A percentile compares a stretch with the other conserved stretches of the same genome.
Conservation (phyloP, 1,140 invertebrate genomes). For the Apolygus lucorum region DNA sequence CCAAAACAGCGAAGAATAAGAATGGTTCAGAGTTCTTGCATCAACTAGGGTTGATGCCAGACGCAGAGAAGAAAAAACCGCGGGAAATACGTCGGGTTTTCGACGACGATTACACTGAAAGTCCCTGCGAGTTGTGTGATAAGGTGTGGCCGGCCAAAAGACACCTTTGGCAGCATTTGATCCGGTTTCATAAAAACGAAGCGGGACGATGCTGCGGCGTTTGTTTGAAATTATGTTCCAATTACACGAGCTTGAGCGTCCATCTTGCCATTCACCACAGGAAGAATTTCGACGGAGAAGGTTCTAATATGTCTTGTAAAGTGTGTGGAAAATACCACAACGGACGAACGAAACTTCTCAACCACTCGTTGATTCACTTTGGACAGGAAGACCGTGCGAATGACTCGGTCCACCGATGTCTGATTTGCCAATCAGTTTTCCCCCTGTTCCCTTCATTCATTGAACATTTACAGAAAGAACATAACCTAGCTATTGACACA, state of each 20-base stretch:
- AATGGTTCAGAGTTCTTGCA: constrained; percentile 17
- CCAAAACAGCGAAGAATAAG: background rate
- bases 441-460: constrained; percentile 39
- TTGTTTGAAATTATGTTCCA: constrained; percentile 47
- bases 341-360: constrained; percentile 47
- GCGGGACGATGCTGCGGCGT: constrained; percentile 52
- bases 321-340: constrained; percentile 53
- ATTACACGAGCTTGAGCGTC: constrained; percentile 44
- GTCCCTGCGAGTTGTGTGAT: constrained; percentile 47
- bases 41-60: constrained; percentile 16
- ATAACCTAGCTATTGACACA: constrained; percentile 34
- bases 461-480: constrained; percentile 37
- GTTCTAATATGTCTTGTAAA: constrained; percentile 51
- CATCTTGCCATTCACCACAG: constrained; percentile 47
- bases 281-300: constrained; percentile 43
- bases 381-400: constrained; percentile 39
- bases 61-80: constrained; percentile 9
- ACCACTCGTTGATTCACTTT: constrained; percentile 51
- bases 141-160: constrained; percentile 53
- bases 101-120: constrained; percentile 25
- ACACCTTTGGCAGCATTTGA: constrained; percentile 54
- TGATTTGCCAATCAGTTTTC: constrained; percentile 36
- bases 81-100: constrained; percentile 28
- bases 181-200: constrained; percentile 48
- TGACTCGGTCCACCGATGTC: constrained; percentile 28